Conservation (phyloP, 2,113 vertebrate genomes). For the Prionailurus bengalensis region DNA sequence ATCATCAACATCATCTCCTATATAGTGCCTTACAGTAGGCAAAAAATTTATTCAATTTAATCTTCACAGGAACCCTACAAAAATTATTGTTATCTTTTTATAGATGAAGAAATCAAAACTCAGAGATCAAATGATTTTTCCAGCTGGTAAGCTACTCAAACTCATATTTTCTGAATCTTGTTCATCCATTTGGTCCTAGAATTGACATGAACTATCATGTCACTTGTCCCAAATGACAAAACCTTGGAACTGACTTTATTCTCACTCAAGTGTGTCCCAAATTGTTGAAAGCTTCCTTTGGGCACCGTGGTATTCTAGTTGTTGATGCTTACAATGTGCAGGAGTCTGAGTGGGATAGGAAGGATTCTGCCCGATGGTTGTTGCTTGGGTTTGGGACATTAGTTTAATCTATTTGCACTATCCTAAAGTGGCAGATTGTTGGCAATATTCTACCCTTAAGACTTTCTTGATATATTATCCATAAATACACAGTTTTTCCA, state of each 20-base stretch:
- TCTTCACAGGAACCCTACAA: neutral
- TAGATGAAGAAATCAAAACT: neutral
- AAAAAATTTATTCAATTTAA: neutral
- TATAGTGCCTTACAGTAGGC: accelerated
- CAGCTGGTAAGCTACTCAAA: neutral
- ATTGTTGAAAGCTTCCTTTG: neutral
- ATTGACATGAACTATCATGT: neutral
- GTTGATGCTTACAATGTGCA: neutral
- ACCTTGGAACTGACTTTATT: neutral
- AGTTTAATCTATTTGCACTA: constrained; percentile 42
- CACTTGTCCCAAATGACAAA: neutral
- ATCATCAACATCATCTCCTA: neutral
- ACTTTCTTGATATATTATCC: constrained; percentile 72
- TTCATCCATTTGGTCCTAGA: neutral
- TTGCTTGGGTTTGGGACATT: neutral
- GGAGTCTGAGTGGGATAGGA: neutral
- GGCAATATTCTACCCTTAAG: constrained; percentile 53
- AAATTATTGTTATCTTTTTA: constrained; percentile 6
- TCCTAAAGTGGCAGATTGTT: constrained; percentile 54
- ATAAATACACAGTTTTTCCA: constrained; percentile 40
- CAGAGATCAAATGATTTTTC: neutral
- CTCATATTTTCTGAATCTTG: neutral
- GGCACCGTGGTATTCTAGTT: neutral
- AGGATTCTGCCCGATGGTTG: neutral
- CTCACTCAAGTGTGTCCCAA: neutral